Percentiles rank a stretch among this genome's conserved stretches.
These are phyloP conservation scores for Mesocentrotus franciscanus DNA, from an alignment of 53 echinoderm and acorn worm species.

Conservation along the genomic window DNA sequence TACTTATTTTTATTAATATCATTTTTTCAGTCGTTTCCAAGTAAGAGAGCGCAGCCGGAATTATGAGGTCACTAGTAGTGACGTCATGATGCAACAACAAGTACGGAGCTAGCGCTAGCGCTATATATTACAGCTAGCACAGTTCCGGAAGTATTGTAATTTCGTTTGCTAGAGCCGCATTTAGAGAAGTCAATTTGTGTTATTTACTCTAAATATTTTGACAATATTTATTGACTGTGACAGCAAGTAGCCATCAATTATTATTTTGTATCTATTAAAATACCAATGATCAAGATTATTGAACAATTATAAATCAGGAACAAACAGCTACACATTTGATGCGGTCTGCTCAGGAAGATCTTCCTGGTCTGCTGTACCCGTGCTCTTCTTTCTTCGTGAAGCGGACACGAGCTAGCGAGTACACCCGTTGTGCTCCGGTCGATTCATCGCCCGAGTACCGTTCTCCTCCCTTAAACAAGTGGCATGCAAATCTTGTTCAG, in stretches of 20 bases:
- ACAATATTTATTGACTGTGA: neutral
- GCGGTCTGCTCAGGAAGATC: too few relatives aligned
- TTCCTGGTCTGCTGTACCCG: too few relatives aligned
- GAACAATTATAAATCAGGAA: neutral
- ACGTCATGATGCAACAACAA: too few relatives aligned
- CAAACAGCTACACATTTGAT: neutral
- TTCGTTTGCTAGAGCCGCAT: neutral
- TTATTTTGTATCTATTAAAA: neutral
- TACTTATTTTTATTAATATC: too few relatives aligned
- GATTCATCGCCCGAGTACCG: neutral
- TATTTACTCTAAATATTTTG: neutral
- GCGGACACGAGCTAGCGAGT: neutral
- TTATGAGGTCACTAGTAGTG: too few relatives aligned
- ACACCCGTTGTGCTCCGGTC: neutral
- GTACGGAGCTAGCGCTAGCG: too few relatives aligned
- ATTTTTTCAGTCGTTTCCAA: too few relatives aligned
- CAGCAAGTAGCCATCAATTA: neutral
- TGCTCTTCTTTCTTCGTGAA: neutral
- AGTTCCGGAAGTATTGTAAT: neutral
- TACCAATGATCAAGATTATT: neutral
- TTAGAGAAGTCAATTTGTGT: neutral
- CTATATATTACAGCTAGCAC: too few relatives aligned
- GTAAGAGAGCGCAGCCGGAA: too few relatives aligned
- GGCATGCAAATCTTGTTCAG: neutral
- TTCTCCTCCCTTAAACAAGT: neutral